Conservation (phyloP, 2,113 vertebrate species). For the Peromyscus maniculatus region DNA sequence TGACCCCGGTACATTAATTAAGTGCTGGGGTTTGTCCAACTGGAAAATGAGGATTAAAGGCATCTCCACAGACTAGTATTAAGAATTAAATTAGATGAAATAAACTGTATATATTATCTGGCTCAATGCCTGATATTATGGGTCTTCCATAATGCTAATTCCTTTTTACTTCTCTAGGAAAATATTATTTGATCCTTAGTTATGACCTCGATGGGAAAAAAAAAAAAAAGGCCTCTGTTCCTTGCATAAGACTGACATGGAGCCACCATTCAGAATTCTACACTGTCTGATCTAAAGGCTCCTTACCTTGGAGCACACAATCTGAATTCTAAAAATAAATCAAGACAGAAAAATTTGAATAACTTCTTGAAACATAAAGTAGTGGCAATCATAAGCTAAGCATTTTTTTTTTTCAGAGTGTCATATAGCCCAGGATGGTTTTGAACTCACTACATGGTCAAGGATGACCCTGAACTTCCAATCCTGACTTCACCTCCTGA, state of each 20-base stretch:
- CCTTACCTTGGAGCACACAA: neutral
- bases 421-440: neutral
- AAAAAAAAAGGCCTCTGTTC: neutral
- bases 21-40: conserved; percentile 42
- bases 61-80: neutral
- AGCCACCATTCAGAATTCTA: neutral
- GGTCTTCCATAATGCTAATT: neutral
- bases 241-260: neutral
- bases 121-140: neutral
- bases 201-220: neutral
- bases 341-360: conserved; percentile 38
- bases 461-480: neutral
- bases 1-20: conserved; percentile 31
- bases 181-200: conserved; percentile 6
- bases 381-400: conserved; percentile 58
- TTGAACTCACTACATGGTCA: neutral
- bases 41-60: conserved; percentile 41
- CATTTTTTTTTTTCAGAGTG: neutral
- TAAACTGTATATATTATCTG: conserved; percentile 42
- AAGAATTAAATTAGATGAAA: conserved; percentile 46
- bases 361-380: conserved; percentile 54
- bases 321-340: conserved; percentile 53
- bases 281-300: neutral
- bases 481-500: neutral
- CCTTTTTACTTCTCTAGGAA: conserved; percentile 37